phyloP scores from a whole-genome alignment of 2,113 vertebrate species.

The Neoarius graeffei region DNA sequence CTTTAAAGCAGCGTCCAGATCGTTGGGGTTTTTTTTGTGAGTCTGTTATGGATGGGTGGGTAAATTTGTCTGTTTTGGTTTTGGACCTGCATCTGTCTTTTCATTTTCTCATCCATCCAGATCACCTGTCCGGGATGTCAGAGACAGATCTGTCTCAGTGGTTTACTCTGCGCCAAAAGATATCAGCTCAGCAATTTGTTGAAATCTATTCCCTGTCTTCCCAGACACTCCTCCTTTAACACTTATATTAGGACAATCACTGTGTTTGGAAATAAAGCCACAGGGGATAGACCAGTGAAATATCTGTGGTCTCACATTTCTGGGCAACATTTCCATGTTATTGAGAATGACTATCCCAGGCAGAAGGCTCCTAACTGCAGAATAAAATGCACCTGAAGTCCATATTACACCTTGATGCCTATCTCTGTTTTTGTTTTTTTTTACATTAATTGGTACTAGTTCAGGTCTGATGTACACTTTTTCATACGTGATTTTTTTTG shows the following conservation, averaged over 20 bases:
- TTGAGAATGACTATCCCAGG: not conserved
- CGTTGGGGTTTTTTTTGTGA: too few species aligned
- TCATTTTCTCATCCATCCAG: conserved; percentile 20
- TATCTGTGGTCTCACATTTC: not conserved
- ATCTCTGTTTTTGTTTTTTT: too few species aligned
- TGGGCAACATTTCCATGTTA: not conserved
- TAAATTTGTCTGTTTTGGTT: not conserved
- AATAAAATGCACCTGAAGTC: not conserved
- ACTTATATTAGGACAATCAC: not conserved
- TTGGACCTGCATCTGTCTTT: not conserved
- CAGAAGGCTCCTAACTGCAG: not conserved
- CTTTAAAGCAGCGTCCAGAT: too few species aligned
- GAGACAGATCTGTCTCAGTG: conserved; percentile 39
- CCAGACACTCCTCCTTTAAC: not conserved
- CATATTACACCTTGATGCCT: not conserved
- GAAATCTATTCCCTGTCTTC: not conserved
- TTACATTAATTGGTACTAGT: not conserved
- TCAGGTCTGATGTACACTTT: not conserved
- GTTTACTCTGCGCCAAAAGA: not conserved
- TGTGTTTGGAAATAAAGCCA: not conserved
- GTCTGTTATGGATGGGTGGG: not conserved
- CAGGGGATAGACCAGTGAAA: not conserved
- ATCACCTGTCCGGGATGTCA: conserved; percentile 16
- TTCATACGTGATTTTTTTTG: not conserved
- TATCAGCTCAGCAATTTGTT: conserved; percentile 34